Conservation (phyloP, 2,797 vertebrate genomes). For the Ciconia nigra region DNA sequence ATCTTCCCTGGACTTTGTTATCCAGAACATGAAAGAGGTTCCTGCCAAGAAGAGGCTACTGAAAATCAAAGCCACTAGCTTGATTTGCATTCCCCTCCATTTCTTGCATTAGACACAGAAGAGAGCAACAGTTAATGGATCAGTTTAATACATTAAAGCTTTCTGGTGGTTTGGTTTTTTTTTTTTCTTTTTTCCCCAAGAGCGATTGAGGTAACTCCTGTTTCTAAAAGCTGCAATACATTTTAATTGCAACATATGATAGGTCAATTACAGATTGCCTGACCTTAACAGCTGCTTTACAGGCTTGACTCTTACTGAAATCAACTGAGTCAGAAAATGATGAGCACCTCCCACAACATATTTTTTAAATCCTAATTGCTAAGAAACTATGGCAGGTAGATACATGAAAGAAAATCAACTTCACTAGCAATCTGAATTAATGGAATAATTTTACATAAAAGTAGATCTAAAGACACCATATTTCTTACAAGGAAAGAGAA, state of each 20-base stretch:
- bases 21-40: background rate
- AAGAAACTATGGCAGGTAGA: background rate
- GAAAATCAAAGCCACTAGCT: background rate
- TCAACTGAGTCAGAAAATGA: constrained; percentile 29
- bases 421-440: background rate
- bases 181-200: too few relatives aligned
- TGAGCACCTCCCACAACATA: constrained; percentile 3
- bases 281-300: constrained; percentile 24
- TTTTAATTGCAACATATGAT: background rate
- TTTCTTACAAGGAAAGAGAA: background rate
- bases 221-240: background rate
- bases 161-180: background rate
- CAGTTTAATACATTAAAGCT: background rate
- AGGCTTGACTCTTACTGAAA: constrained; percentile 20
- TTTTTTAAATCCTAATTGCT: constrained; percentile 26
- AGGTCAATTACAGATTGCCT: constrained; percentile 8
- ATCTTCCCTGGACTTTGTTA: background rate
- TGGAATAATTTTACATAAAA: background rate
- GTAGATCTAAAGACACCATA: accelerated
- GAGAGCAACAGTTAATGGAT: background rate
- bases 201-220: background rate
- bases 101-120: background rate
- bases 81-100: background rate
- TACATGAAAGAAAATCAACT: background rate
- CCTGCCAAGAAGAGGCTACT: background rate